Base-by-base conservation (phyloP, 1,140 invertebrate species). In the Elysia chlorotica region DNA sequence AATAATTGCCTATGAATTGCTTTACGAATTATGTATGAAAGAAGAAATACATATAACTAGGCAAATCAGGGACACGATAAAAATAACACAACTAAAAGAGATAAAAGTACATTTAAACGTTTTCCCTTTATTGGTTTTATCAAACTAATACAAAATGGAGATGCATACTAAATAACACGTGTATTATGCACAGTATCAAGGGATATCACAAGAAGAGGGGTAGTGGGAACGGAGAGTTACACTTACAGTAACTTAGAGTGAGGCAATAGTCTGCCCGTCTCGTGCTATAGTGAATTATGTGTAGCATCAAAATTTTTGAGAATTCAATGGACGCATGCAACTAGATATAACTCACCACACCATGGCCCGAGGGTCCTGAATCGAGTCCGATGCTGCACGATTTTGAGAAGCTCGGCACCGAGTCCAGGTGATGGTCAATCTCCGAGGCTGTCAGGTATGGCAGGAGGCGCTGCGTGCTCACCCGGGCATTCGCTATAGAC, bases 401-500 rank as follows among this genome's bases (percentile, higher is more conserved):
- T 19, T 77, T 63, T 17, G 73, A 74, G 19, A 68, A 66, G 53
- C 61, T 68, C 28, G 36, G 71, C 28, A 71, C 59, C 17, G 71
- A 41, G 33, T 70, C 65, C 2, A 72, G 68, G n/a, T 94, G 56
- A 93, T 77, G 77, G 33, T 78, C 78, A 2, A 81, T 74, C 37
- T 85, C 80, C 5, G 74, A 68, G 1, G 80, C 74, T 70, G 79
- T 23, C n/a, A 89, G 81, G 71, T 87, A 88, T 0, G 77, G 76
- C 21, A 87, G 71, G 21, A 90, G 78, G 57, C 89, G 73, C 35
- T 83, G 81, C 41, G 85, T 75, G 54, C 88, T 88, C 25, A 89
- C 85, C 21, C 78, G 95, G 0, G 96, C 95, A 88, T 98, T 96
- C 6, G 96, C 93, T 0, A 99, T 85, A 0, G 96, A 96, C 87